phyloP scores from a whole-genome alignment of 2,888 invertebrate species.

The Leptura quadrifasciata region DNA sequence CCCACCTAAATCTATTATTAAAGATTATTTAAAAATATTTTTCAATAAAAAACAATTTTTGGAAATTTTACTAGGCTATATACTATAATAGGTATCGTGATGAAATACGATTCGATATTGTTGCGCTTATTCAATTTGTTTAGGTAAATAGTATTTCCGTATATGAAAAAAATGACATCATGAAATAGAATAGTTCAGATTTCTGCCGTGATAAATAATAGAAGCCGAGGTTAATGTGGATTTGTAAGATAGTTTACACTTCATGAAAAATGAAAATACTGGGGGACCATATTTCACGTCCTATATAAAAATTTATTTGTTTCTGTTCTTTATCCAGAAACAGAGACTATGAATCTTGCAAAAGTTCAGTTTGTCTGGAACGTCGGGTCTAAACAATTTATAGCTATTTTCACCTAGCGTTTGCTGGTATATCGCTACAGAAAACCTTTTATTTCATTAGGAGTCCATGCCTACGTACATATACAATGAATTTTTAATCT shows the following conservation, averaged over 20 bases:
- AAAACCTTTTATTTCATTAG: constrained; percentile 30
- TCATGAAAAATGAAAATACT: constrained; percentile 26
- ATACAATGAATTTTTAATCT: constrained; percentile 16
- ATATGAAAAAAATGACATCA: neutral
- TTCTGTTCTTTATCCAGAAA: constrained; percentile 44
- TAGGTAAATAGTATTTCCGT: too few species aligned
- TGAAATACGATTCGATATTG: too few species aligned
- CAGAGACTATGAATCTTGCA: constrained; percentile 57
- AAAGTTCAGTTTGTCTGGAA: constrained; percentile 56
- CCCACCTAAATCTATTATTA: too few species aligned
- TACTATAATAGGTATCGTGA: too few species aligned
- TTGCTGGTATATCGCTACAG: neutral
- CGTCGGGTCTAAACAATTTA: constrained; percentile 54
- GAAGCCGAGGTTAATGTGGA: constrained; percentile 1
- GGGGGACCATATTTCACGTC: constrained; percentile 16
- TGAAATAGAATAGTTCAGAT: neutral
- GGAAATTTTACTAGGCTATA: too few species aligned
- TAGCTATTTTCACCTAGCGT: constrained; percentile 41
- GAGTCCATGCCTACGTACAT: neutral
- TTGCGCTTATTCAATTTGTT: too few species aligned
- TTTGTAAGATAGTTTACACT: constrained; percentile 12
- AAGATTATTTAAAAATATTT: too few species aligned
- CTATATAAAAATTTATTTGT: constrained; percentile 51
- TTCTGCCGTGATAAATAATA: neutral
- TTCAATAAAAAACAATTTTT: too few species aligned